These are phyloP conservation scores for Karalla daura DNA, from an alignment of 2,797 vertebrate genomes.

Conservation along the genomic window DNA sequence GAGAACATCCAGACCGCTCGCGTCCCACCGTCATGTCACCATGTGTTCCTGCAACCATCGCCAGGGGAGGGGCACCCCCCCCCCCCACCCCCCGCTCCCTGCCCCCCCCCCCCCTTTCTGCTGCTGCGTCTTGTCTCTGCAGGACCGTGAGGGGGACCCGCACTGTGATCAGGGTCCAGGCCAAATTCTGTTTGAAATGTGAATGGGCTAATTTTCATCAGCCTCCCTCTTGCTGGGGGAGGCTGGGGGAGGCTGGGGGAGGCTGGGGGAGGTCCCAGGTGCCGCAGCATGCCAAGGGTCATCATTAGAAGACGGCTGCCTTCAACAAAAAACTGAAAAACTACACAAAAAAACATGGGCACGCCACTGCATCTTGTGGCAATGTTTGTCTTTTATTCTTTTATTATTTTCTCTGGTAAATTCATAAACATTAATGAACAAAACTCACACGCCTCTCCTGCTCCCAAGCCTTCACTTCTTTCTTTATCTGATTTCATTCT, in stretches of 20 bases:
- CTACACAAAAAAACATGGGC: slow-evolving; percentile 55
- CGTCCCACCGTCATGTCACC: slow-evolving; percentile 94
- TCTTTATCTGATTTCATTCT: slow-evolving; percentile 64
- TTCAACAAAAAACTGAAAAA: slow-evolving; percentile 83
- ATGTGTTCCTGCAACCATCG: slow-evolving; percentile 92
- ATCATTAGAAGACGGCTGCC: slow-evolving; percentile 96
- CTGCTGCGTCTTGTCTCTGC: slow-evolving; percentile 90
- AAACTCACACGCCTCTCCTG: slow-evolving; percentile 69
- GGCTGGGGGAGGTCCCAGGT: slow-evolving; percentile 95
- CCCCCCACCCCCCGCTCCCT: no score
- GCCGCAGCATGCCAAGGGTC: slow-evolving; percentile 98
- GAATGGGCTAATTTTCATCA: slow-evolving; percentile 99
- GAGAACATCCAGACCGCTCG: slow-evolving; percentile 96
- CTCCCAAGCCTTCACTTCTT: slow-evolving; percentile 67
- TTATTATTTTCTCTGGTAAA: slow-evolving; percentile 87
- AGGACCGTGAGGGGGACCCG: slow-evolving; percentile 84
- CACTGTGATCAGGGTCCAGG: slow-evolving; percentile 98
- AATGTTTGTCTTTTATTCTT: slow-evolving; percentile 79
- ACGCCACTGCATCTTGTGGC: slow-evolving; percentile 85
- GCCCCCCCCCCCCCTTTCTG: no score
- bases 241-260: no score
- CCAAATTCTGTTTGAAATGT: slow-evolving; percentile 99
- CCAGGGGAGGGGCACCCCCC: slow-evolving; percentile 92
- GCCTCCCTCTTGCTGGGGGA: slow-evolving; percentile 88
- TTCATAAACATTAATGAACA: slow-evolving; percentile 96